Evolutionary conservation across 1,140 invertebrate genomes (phyloP), one percentile per base, ranked within the genome.

Genomic region (Drosophila watanabei): DNA sequence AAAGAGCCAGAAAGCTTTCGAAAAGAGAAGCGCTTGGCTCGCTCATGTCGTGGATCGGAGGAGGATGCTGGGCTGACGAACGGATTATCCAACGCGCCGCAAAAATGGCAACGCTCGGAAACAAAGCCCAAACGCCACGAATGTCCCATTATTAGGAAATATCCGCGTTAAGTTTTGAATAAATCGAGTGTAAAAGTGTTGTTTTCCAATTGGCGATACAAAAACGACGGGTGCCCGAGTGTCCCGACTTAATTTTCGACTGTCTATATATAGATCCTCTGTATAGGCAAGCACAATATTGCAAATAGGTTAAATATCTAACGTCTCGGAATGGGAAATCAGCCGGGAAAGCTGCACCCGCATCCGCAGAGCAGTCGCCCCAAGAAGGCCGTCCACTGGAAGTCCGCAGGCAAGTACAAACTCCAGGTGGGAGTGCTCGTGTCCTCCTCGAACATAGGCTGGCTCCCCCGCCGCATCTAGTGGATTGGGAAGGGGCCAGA

Each of bases 331-430:
- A 93, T 93, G 92, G 92, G 92, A 69, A 93, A 93, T 89, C 92
- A 93, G 77, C 87, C 89, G 66, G 89, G 92, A 57, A 93, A 93
- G 76, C 80, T 91, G 59, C 92, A 93, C 64, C 62, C 85, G 13
- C 77, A 89, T 65, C 69, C 69, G 20, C 90, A 91, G 41, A 83
- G 82, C 78, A 80, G 83, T 84, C 94, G 95, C 83, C 94, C 94
- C 81, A 95, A 95, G 80, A 96, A 96, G 93, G 95, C 95, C 94
- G 95, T 96, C 63, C 95, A 95, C 93, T 96, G 95, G 95, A 96
- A 95, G 93, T 94, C 95, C 56, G 95, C 95, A 95, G 95, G 95
- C 95, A 94, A 92, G 76, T 77, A 61, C 13, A 56, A 52, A 49
- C 37, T 18, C 48, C 28, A 30, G 10, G 33, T 33, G 13, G 11